Evolutionary conservation across 1,140 invertebrate species (phyloP), one percentile per base, ranked within the genome.

Genomic region (Tetramorium simillimum): DNA sequence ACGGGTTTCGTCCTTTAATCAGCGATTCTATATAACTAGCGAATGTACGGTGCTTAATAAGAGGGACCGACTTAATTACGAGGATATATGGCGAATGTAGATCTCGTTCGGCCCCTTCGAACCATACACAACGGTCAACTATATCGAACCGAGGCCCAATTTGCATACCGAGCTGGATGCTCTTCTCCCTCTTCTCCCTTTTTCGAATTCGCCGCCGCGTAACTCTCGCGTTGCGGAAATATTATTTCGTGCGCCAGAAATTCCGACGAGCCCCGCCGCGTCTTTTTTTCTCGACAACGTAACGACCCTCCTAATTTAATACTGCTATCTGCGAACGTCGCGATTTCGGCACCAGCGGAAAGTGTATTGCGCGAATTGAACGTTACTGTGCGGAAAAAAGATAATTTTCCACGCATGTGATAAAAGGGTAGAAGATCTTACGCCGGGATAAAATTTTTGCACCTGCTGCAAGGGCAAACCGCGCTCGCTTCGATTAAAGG

Each of bases 41-140:
- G 69, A 81, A 84, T 67, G 69, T 73, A 69, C 76, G 73, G 46
- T 70, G 89, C 84, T 92, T 89, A 92, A 91, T 93, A 92, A 93
- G 93, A 93, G 92, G 89, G 91, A 88, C 91, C 91, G 92, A 94
- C 93, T 94, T 94, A 94, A 94, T 94, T 94, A 94, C 92, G 90
- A 91, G 89, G 91, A 94, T 94, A 94, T 94, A 94, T 93, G 86
- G 92, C 89, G 70, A 91, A 93, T 85, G 88, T 43, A 78, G 82
- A 86, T 76, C 40, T 40, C 63, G 82, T 51, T 78, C 53, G 78
- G 89, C 69, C 89, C 81, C 65, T 86, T 75, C 86, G 90, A 92
- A 91, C 77, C 88, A 89, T 85, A 87, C 89, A 89, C 88, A 89
- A 88, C 86, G 86, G 85, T 88, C 84, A 89, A 65, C 84, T 87